phyloP scores from a whole-genome alignment of 2,113 vertebrate species.

The Sinocyclocheilus anshuiensis region DNA sequence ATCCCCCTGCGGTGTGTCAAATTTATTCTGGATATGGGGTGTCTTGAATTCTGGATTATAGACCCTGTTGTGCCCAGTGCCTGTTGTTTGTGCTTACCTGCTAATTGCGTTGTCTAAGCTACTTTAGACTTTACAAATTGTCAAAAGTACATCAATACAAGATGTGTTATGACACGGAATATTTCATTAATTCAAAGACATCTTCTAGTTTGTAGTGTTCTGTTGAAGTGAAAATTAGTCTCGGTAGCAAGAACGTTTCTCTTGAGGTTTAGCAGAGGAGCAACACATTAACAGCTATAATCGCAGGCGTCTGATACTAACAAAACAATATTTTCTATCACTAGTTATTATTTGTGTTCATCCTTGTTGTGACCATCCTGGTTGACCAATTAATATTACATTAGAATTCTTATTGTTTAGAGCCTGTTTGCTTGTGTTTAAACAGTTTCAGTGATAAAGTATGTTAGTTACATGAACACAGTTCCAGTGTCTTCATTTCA shows the following conservation, averaged over 20 bases:
- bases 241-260: neutral
- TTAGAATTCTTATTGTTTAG: neutral
- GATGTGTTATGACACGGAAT: neutral
- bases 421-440: neutral
- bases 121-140: neutral
- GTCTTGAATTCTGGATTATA: neutral
- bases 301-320: neutral
- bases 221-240: neutral
- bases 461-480: neutral
- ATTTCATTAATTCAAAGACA: neutral
- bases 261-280: neutral
- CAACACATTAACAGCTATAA: neutral
- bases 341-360: neutral
- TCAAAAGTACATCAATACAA: neutral
- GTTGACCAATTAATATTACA: neutral
- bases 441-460: neutral
- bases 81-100: neutral
- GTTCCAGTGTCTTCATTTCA: neutral
- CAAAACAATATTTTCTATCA: neutral
- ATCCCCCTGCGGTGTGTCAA: conserved; percentile 2
- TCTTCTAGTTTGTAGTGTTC: neutral
- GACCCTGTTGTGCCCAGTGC: neutral
- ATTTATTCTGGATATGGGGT: conserved; percentile 9
- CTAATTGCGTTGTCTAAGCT: neutral
- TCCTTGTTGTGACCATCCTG: neutral